phyloP scores from a whole-genome alignment of 2,797 vertebrate genomes.

The Catamblyrhynchus diadema region DNA sequence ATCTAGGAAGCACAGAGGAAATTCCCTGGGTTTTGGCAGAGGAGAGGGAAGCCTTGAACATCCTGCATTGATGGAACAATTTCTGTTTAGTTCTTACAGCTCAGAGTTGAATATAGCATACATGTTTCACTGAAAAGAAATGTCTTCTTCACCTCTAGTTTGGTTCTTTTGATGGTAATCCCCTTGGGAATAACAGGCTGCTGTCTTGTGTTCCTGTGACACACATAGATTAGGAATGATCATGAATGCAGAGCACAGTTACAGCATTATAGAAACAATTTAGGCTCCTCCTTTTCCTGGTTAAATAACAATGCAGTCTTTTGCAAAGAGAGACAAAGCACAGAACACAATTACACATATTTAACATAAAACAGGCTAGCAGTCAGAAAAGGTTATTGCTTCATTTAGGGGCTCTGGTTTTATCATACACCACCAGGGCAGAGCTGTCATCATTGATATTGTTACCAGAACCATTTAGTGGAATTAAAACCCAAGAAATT shows the following conservation, averaged over 20 bases:
- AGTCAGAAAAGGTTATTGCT: not conserved
- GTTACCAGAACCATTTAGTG: not conserved
- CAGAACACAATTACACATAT: not conserved
- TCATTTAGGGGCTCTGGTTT: not conserved
- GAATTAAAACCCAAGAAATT: slow-evolving; percentile 23
- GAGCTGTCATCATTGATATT: not conserved
- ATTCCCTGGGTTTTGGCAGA: not conserved
- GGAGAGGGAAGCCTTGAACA: not conserved
- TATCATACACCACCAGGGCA: not conserved
- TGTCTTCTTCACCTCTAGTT: slow-evolving; percentile 5
- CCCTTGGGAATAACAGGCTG: slow-evolving; percentile 16
- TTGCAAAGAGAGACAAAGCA: slow-evolving; percentile 21
- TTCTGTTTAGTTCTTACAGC: not conserved
- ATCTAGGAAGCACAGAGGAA: not conserved
- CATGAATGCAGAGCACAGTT: slow-evolving; percentile 21
- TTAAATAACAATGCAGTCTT: not conserved
- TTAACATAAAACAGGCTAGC: not conserved
- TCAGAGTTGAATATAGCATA: not conserved
- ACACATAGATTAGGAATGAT: not conserved
- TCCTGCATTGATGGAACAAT: not conserved
- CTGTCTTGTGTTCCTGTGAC: slow-evolving; percentile 30
- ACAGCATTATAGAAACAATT: slow-evolving; percentile 24
- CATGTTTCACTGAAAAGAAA: not conserved
- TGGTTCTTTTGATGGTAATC: slow-evolving; percentile 33
- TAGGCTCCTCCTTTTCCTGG: not conserved